Evolutionary conservation across 2,113 vertebrate genomes (phyloP).

Genomic region (Tragelaphus buxtoni): DNA sequence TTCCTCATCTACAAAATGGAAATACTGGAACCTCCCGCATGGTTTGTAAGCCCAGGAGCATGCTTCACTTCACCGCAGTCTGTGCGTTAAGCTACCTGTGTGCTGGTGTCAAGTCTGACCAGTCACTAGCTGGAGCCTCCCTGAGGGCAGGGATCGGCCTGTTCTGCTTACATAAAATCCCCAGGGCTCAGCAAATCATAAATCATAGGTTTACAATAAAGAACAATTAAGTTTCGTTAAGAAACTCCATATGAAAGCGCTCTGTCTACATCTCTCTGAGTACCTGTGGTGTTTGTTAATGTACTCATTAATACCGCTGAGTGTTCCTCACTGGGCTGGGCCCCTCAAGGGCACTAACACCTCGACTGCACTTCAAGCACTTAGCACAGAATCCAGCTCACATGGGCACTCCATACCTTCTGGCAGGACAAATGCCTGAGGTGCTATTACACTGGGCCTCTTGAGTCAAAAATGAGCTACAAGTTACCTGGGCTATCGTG

Average conservation of each 20-base stretch:
- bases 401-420: background rate
- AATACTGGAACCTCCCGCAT: background rate
- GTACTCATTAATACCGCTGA: background rate
- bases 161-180: background rate
- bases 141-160: background rate
- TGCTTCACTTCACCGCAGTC: accelerated
- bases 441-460: background rate
- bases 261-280: background rate
- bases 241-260: background rate
- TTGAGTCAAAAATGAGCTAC: background rate
- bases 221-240: background rate
- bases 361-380: background rate
- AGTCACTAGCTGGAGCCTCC: background rate
- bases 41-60: background rate
- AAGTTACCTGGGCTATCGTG: background rate
- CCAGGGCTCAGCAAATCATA: background rate
- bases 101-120: background rate
- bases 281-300: background rate
- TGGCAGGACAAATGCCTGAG: background rate
- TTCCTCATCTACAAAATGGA: background rate
- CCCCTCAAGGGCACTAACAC: background rate
- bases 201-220: background rate
- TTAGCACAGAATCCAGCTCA: background rate
- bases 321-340: background rate
- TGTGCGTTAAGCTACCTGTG: background rate